Evolutionary conservation across 2,888 invertebrate genomes (phyloP).

Genomic region (Thelaira solivaga): DNA sequence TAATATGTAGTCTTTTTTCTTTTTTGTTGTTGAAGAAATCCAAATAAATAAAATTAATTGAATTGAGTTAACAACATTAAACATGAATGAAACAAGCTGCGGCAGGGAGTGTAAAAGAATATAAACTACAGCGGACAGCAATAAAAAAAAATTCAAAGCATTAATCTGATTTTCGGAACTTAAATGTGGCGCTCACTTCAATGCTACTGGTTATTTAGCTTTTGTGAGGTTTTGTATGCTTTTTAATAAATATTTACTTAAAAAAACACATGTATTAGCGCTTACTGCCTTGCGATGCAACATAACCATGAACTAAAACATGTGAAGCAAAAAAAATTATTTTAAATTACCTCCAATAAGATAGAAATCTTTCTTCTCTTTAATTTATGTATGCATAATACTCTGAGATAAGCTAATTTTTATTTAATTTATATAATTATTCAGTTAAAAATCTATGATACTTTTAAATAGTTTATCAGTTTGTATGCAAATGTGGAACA

Average conservation of each 20-base stretch:
- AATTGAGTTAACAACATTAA: constrained; percentile 47
- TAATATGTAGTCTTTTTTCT: constrained; percentile 12
- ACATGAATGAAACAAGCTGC: constrained; percentile 3
- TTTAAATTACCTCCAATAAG: constrained; percentile 46
- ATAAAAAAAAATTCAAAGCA: constrained; percentile 27
- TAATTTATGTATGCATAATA: constrained; percentile 35
- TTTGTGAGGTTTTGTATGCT: constrained; percentile 1
- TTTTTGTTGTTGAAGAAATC: neutral
- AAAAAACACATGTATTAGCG: neutral
- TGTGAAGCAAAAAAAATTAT: constrained; percentile 47
- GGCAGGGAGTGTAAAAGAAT: neutral
- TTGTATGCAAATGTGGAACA: neutral
- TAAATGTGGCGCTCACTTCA: constrained; percentile 46
- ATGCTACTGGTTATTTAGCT: constrained; percentile 31
- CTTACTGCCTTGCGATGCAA: neutral
- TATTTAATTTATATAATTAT: constrained; percentile 52
- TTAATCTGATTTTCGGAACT: constrained; percentile 47
- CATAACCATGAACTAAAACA: constrained; percentile 24
- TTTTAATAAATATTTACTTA: constrained; percentile 29
- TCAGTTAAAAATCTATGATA: constrained; percentile 15
- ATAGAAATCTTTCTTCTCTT: constrained; percentile 45
- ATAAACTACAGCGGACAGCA: neutral
- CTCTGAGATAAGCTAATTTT: constrained; percentile 46
- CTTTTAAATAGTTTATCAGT: neutral
- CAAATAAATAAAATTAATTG: constrained; percentile 43